Evolutionary conservation across 2,113 vertebrate species (phyloP).

Genomic region (Apistogramma diplotaenia): DNA sequence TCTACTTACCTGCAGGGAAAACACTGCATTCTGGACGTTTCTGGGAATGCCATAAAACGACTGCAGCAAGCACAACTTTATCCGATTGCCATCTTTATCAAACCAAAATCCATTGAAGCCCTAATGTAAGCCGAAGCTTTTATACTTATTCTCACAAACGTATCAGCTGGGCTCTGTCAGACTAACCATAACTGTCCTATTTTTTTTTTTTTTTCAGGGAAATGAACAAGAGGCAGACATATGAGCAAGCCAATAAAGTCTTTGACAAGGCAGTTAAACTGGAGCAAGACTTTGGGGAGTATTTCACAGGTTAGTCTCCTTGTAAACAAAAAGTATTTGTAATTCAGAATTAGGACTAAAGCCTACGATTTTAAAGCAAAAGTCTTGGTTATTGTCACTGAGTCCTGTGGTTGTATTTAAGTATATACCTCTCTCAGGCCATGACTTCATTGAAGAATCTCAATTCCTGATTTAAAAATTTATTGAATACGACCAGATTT

Average conservation of each 20-base stretch:
- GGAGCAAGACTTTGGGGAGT: constrained; percentile 98
- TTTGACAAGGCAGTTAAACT: constrained; percentile 98
- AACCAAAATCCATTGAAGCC: constrained; percentile 98
- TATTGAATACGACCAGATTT: not conserved
- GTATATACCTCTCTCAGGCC: too few species aligned
- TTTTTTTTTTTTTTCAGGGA: constrained; percentile 81
- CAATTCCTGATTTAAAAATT: not conserved
- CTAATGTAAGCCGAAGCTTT: constrained; percentile 88
- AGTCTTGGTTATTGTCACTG: not conserved
- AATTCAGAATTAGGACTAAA: not conserved
- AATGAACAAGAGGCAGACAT: constrained; percentile 97
- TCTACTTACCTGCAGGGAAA: constrained; percentile 83
- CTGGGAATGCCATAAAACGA: constrained; percentile 98
- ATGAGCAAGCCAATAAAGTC: constrained; percentile 97
- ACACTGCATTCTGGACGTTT: constrained; percentile 98
- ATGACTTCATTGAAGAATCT: not conserved
- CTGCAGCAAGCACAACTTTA: constrained; percentile 99
- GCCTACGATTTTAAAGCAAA: not conserved
- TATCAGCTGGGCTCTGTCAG: not conserved
- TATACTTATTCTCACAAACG: not conserved
- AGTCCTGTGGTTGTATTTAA: not conserved
- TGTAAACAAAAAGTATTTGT: not conserved
- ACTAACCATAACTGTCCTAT: not conserved
- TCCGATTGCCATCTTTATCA: constrained; percentile 98
- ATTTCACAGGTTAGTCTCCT: constrained; percentile 89